Base-by-base conservation (phyloP, 1,140 invertebrate species). In the Limonius californicus region DNA sequence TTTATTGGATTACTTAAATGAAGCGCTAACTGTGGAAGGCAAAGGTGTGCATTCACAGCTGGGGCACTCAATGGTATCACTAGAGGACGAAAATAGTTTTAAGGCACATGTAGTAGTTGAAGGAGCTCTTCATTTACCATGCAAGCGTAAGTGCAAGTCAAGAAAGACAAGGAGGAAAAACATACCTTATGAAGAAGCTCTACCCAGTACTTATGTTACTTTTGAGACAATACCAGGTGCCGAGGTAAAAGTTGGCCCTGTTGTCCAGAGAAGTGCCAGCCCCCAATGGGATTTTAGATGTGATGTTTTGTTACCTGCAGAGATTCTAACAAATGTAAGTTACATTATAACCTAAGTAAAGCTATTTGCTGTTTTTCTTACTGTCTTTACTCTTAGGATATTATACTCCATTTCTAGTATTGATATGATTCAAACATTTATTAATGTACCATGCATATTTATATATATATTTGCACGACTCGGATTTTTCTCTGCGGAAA, bases 191-290 rank as follows among this genome's bases (percentile, higher is more conserved):
- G 64, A 72, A 16, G 72, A 74, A 45, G 65, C 70, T 30, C 54
- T 72, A 27, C 84, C 84, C 6, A 82, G 79, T 67, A 81, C 82
- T 30, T 86, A 85, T 65, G 84, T 85, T 14, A 83, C 81, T 53
- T 85, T 85, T 69, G 82, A 85, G 73, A 71, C 74, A 43, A 20
- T 66, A 20, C 59, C 66, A 1, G 62, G 71, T 21, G 61, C 64
- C 27, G 62, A 70, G 11, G 70, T 76, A 42, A 76, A 79, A 70
- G 76, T 78, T n/a, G 84, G 83, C 6, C 77, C 78, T 64, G 71
- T 85, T 56, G 78, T 77, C 32, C 71, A 79, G 11, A 79, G 78
- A 60, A 82, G 72, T 59, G 80, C 78, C 0, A 79, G 79, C 65
- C 84, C 85, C 1, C 75, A 77, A 45, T 86, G 84, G 82, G 76